These are phyloP conservation scores for Agonum fuliginosum DNA, from an alignment of 2,888 invertebrate genomes.

Conservation along the genomic window DNA sequence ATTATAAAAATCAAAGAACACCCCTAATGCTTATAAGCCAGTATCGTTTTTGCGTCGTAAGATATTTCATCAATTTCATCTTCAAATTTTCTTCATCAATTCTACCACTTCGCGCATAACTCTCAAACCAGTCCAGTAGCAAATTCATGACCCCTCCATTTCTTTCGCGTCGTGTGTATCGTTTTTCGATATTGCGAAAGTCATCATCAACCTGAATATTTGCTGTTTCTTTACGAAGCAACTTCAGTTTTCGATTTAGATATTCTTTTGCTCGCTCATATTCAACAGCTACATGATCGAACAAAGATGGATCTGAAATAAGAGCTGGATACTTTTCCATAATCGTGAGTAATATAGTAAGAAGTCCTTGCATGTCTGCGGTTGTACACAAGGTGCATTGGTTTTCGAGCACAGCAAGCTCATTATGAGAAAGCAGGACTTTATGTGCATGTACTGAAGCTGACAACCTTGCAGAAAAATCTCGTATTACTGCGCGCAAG, in stretches of 20 bases:
- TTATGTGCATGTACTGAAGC: background rate
- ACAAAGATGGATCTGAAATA: background rate
- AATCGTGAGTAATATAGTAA: conserved; percentile 1
- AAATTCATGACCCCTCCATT: conserved; percentile 12
- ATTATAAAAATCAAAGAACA: background rate
- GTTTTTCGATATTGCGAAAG: background rate
- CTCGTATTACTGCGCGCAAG: background rate
- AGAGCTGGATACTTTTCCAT: conserved; percentile 12
- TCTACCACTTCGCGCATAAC: background rate
- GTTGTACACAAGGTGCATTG: background rate
- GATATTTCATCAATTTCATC: background rate
- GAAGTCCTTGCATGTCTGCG: background rate
- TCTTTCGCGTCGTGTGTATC: background rate
- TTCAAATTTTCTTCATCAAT: background rate
- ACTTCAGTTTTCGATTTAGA: background rate
- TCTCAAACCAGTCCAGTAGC: conserved; percentile 1
- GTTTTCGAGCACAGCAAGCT: background rate
- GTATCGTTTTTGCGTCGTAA: conserved; percentile 6
- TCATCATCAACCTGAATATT: background rate
- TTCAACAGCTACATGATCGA: conserved; percentile 6
- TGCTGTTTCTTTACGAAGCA: background rate
- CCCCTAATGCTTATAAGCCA: conserved; percentile 23
- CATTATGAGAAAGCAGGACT: background rate
- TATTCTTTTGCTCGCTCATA: conserved; percentile 9
- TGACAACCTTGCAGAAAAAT: background rate